Percentiles rank a stretch among this genome's conserved stretches.
phyloP scores from a whole-genome alignment of 2,113 vertebrate genomes.

The Strix aluco region DNA sequence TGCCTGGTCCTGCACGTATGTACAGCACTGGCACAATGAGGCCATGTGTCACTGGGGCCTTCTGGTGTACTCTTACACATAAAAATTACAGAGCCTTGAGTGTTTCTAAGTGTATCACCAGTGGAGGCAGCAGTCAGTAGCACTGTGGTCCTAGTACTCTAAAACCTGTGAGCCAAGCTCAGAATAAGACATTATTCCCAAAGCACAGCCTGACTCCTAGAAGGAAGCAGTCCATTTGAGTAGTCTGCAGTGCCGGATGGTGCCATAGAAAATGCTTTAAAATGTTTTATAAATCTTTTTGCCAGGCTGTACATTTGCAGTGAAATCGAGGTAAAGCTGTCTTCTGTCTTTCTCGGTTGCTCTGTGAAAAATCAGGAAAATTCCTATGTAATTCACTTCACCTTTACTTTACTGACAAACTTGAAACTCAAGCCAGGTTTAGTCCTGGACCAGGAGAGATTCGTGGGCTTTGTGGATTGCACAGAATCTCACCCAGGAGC shows the following conservation, averaged over 20 bases:
- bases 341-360: background rate
- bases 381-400: background rate
- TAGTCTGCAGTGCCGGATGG: background rate
- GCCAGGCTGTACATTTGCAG: background rate
- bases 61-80: background rate
- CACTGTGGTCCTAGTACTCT: background rate
- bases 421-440: background rate
- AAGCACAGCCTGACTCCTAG: background rate
- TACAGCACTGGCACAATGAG: background rate
- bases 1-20: accelerated
- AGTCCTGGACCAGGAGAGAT: background rate
- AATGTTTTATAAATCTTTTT: background rate
- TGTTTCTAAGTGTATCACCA: background rate
- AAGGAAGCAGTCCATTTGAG: background rate
- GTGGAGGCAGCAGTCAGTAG: background rate
- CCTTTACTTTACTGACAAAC: background rate
- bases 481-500: background rate
- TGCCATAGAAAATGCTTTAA: background rate
- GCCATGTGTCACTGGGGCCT: background rate
- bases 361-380: background rate
- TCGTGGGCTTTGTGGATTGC: background rate
- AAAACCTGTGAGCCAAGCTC: background rate
- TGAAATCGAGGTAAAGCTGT: background rate
- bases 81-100: background rate
- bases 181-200: background rate